These are phyloP conservation scores for Lithophane semibrunnea DNA, from an alignment of 2,888 invertebrate genomes.

Conservation along the genomic window DNA sequence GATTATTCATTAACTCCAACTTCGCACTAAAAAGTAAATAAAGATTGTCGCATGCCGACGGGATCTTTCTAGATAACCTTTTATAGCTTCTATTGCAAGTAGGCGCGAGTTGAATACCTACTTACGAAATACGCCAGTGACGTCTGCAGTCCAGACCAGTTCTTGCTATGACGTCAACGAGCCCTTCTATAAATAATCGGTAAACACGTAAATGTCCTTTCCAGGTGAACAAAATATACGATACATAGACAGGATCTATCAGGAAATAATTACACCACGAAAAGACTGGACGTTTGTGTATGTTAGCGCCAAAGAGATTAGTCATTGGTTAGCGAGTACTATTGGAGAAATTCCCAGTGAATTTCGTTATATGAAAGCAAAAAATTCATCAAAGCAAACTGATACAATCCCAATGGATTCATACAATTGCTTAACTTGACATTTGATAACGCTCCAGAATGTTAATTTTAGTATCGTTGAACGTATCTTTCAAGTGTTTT, in stretches of 20 bases:
- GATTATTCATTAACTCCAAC: not conserved
- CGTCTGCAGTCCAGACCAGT: constrained; percentile 10
- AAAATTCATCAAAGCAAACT: not conserved
- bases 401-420: not conserved
- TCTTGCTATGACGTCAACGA: constrained; percentile 35
- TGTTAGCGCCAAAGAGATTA: not conserved
- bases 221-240: not conserved
- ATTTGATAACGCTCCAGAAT: constrained; percentile 5
- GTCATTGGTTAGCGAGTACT: not conserved
- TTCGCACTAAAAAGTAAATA: constrained; percentile 4
- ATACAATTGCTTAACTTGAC: not conserved
- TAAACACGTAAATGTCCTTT: not conserved
- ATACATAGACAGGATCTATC: not conserved
- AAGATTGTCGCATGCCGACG: not conserved
- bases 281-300: not conserved
- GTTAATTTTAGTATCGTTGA: constrained; percentile 22
- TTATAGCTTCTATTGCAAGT: constrained; percentile 3
- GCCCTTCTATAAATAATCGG: not conserved
- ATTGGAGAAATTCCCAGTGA: not conserved
- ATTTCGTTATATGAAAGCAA: not conserved
- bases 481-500: constrained; percentile 14
- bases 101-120: not conserved
- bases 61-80: constrained; percentile 6
- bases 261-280: not conserved
- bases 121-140: constrained; percentile 23